A percentile compares a stretch with the other conserved stretches of the same genome.
Conservation (phyloP, 1,140 invertebrate species). For the Papilio machaon region DNA sequence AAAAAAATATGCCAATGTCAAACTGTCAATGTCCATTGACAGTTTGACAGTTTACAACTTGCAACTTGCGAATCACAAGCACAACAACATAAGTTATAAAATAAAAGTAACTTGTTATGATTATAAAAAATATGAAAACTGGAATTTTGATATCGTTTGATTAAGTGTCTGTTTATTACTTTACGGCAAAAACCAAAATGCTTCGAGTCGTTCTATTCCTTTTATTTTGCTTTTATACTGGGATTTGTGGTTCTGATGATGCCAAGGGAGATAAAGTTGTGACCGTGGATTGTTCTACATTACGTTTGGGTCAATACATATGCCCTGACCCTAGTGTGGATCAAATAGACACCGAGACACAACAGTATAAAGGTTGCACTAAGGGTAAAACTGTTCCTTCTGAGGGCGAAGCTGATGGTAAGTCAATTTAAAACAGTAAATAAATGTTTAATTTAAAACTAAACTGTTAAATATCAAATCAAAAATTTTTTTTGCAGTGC, state of each 20-base stretch:
- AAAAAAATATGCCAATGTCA: background rate
- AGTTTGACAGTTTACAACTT: background rate
- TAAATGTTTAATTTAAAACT: background rate
- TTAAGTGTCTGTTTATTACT: background rate
- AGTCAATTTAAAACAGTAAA: conserved; percentile 21
- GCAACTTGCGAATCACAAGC: background rate
- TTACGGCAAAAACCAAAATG: conserved; percentile 9
- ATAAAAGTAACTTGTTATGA: conserved; percentile 8
- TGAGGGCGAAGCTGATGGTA: conserved; percentile 91
- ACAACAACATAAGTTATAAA: background rate
- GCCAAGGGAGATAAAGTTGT: conserved; percentile 61
- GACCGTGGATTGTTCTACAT: conserved; percentile 84
- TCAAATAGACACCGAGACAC: conserved; percentile 94
- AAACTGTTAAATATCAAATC: background rate
- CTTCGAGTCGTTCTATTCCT: conserved; percentile 40
- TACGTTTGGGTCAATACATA: conserved; percentile 92
- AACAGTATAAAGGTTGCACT: conserved; percentile 92
- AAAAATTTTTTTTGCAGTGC: conserved; percentile 83
- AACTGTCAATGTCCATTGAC: background rate
- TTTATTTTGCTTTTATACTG: conserved; percentile 53
- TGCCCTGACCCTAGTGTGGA: conserved; percentile 91
- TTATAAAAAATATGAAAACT: background rate
- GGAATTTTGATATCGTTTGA: background rate
- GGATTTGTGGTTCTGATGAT: conserved; percentile 61
- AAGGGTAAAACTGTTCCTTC: conserved; percentile 77